These are phyloP conservation scores for Epizoanthus fatuus DNA, from an alignment of 92 coral and sea anemone species.

Conservation along the genomic window DNA sequence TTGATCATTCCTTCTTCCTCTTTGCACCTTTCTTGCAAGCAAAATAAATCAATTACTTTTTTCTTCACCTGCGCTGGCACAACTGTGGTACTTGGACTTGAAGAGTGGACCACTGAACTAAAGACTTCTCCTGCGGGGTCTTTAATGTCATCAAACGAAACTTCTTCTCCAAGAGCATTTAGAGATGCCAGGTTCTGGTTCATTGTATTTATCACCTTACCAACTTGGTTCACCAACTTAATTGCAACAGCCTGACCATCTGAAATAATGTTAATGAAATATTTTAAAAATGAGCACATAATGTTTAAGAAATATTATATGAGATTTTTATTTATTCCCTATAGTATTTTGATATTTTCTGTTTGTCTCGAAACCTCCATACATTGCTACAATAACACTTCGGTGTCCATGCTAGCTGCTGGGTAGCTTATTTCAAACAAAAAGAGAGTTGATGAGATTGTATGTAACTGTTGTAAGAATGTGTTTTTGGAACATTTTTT, in stretches of 20 bases:
- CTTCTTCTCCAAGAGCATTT: not conserved
- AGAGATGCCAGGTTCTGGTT: not conserved
- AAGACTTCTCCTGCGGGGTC: not conserved
- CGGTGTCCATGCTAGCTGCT: too few relatives aligned
- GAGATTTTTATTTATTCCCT: too few relatives aligned
- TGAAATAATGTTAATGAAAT: not conserved
- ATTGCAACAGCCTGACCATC: conserved; percentile 42
- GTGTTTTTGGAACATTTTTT: not conserved
- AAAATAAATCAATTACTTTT: not conserved
- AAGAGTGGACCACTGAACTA: not conserved
- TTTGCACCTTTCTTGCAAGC: not conserved
- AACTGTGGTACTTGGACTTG: not conserved
- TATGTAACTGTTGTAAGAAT: not conserved
- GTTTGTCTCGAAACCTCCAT: too few relatives aligned
- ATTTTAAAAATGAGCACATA: not conserved
- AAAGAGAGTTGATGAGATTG: not conserved
- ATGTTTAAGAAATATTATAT: not conserved
- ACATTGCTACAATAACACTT: too few relatives aligned
- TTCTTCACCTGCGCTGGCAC: not conserved
- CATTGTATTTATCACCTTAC: not conserved
- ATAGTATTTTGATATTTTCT: too few relatives aligned
- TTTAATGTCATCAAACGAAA: not conserved
- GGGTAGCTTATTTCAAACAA: too few relatives aligned
- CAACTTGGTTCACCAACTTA: conserved; percentile 14
- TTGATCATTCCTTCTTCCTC: not conserved